Conservation (phyloP, 2,888 invertebrate genomes). For the Lomographa bimaculata region DNA sequence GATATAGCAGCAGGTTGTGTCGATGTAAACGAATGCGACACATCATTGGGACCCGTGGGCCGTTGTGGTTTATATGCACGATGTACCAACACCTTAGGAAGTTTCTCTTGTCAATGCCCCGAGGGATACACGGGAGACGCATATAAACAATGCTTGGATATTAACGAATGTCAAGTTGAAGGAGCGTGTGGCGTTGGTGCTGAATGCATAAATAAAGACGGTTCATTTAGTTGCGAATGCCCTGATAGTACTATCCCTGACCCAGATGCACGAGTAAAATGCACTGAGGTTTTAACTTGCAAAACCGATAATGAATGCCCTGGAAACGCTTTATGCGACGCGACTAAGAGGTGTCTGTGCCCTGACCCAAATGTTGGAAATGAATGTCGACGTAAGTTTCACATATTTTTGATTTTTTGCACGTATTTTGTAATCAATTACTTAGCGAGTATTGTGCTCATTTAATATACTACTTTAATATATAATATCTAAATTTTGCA, state of each 20-base stretch:
- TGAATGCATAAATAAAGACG: slow-evolving; percentile 90
- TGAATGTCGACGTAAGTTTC: slow-evolving; percentile 93
- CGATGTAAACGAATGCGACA: slow-evolving; percentile 96
- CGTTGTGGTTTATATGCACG: slow-evolving; percentile 93
- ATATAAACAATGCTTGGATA: slow-evolving; percentile 90
- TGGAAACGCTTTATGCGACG: slow-evolving; percentile 94
- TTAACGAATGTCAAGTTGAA: slow-evolving; percentile 90
- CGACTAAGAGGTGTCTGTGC: slow-evolving; percentile 90
- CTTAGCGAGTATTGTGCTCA: too few relatives aligned
- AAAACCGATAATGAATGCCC: slow-evolving; percentile 90
- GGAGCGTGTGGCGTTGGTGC: slow-evolving; percentile 92
- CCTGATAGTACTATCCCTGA: slow-evolving; percentile 92
- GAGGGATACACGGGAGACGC: slow-evolving; percentile 94
- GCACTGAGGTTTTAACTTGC: slow-evolving; percentile 92
- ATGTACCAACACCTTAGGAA: slow-evolving; percentile 92
- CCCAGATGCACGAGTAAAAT: slow-evolving; percentile 92
- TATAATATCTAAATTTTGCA: too few relatives aligned
- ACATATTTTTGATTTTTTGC: too few relatives aligned
- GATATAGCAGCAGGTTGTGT: slow-evolving; percentile 95
- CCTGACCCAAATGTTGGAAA: slow-evolving; percentile 96
- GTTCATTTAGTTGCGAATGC: slow-evolving; percentile 91
- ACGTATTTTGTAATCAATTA: background rate
- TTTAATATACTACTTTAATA: too few relatives aligned
- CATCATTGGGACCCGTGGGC: slow-evolving; percentile 89
- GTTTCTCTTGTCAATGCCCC: slow-evolving; percentile 92